Conservation (phyloP, 2,797 vertebrate genomes). For the Scarus forsteni region DNA sequence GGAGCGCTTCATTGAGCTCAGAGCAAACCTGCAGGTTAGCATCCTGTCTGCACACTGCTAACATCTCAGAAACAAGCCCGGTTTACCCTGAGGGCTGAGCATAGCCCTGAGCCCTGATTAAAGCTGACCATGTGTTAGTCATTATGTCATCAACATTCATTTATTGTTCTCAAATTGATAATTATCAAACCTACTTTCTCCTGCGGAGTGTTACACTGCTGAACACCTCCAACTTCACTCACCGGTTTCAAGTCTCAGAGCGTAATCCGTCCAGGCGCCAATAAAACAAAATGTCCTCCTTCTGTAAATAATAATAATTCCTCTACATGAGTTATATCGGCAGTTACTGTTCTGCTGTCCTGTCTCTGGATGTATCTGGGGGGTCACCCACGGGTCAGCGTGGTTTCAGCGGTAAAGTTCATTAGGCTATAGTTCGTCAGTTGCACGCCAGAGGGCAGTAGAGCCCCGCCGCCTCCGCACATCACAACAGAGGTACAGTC, state of each 20-base stretch:
- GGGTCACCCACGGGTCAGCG: slow-evolving; percentile 42
- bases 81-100: fast-evolving
- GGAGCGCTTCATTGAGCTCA: background rate
- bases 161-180: background rate
- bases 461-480: background rate
- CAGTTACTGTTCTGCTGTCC: background rate
- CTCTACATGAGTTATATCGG: background rate
- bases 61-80: background rate
- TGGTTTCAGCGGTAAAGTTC: background rate
- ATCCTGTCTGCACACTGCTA: slow-evolving; percentile 27
- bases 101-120: slow-evolving; percentile 2
- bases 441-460: slow-evolving; percentile 17
- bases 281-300: fast-evolving
- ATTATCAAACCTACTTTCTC: background rate
- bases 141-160: background rate
- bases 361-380: background rate
- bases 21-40: slow-evolving; percentile 37
- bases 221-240: slow-evolving; percentile 31
- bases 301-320: background rate
- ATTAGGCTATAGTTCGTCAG: background rate
- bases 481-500: no score
- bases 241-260: slow-evolving; percentile 24
- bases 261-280: background rate
- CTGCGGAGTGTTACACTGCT: background rate
- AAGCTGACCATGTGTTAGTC: background rate